phyloP scores from a whole-genome alignment of 2,113 vertebrate genomes.

The Hyperopisus bebe region DNA sequence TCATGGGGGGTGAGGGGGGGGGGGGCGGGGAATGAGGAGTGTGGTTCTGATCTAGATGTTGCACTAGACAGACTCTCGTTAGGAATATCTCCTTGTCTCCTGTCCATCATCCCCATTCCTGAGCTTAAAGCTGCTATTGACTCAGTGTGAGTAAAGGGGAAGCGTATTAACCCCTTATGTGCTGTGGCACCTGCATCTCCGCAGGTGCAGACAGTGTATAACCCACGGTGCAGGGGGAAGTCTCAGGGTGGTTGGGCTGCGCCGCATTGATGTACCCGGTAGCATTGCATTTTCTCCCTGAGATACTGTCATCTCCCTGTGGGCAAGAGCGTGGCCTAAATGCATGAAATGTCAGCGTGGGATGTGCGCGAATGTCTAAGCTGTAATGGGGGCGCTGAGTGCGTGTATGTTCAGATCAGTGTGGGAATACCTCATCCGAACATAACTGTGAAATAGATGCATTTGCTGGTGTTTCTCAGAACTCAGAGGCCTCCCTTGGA shows the following conservation, averaged over 20 bases:
- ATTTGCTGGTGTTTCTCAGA: not conserved
- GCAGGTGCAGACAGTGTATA: not conserved
- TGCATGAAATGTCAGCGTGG: not conserved
- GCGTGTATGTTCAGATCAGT: not conserved
- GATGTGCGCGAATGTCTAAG: not conserved
- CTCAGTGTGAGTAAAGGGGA: slow-evolving; percentile 42
- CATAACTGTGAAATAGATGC: not conserved
- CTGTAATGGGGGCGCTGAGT: not conserved
- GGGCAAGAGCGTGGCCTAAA: not conserved
- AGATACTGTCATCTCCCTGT: not conserved
- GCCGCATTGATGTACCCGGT: not conserved
- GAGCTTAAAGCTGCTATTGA: slow-evolving; percentile 41
- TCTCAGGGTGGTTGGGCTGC: not conserved
- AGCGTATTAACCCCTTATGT: slow-evolving; percentile 35
- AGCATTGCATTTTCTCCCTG: not conserved
- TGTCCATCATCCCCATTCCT: slow-evolving; percentile 44
- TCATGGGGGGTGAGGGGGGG: not conserved
- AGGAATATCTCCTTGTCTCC: slow-evolving; percentile 31
- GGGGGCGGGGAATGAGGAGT: not conserved
- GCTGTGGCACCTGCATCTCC: not conserved
- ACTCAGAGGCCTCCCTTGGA: not conserved
- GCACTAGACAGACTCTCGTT: slow-evolving; percentile 46
- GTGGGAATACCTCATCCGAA: not conserved
- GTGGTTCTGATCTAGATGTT: slow-evolving; percentile 22
- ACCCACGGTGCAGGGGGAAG: not conserved